Evolutionary conservation across 2,113 vertebrate species (phyloP).

Genomic region (Halichoerus grypus): DNA sequence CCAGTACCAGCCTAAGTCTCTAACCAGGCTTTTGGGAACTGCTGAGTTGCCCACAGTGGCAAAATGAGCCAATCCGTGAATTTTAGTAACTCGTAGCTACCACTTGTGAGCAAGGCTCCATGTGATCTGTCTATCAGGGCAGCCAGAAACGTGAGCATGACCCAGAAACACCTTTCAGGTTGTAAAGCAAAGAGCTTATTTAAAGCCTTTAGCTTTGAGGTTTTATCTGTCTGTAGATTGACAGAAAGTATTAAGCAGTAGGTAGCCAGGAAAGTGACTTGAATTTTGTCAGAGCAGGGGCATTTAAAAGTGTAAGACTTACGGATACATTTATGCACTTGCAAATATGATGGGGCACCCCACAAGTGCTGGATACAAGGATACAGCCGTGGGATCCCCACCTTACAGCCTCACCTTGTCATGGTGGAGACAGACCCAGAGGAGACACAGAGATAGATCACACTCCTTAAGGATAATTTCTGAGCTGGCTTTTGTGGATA

Average conservation of each 20-base stretch:
- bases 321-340: neutral
- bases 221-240: neutral
- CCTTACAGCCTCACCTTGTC: neutral
- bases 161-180: neutral
- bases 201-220: neutral
- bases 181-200: conserved; percentile 1
- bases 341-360: neutral
- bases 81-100: neutral
- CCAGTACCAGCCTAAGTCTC: neutral
- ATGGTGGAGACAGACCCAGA: neutral
- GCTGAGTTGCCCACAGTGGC: neutral
- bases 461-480: neutral
- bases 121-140: neutral
- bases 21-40: neutral
- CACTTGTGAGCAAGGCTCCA: neutral
- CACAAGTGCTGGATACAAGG: neutral
- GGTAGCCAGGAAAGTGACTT: neutral
- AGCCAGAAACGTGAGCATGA: neutral
- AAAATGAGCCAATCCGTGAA: neutral
- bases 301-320: neutral
- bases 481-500: neutral
- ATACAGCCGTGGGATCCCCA: neutral
- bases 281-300: neutral
- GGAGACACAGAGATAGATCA: neutral
- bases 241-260: neutral